Conservation (phyloP, 1,140 invertebrate genomes). For the Drosophila nikananu region DNA sequence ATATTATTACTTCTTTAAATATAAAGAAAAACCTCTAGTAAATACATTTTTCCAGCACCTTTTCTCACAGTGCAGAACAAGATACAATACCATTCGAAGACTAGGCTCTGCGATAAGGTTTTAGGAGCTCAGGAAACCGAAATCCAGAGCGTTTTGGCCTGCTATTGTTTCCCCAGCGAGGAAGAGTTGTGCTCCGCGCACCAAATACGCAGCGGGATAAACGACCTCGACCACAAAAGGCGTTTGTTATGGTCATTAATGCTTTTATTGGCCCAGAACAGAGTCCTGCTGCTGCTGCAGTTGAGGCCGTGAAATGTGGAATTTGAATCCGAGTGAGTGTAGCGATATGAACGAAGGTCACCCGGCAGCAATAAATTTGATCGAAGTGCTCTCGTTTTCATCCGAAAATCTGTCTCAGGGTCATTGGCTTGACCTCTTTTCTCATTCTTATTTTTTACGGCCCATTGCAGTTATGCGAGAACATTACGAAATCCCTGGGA, state of each 20-base stretch:
- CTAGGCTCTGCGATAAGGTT: conserved; percentile 32
- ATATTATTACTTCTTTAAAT: neutral
- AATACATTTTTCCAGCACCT: neutral
- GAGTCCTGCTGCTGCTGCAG: conserved; percentile 71
- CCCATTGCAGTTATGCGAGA: conserved; percentile 47
- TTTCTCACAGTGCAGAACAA: conserved; percentile 1
- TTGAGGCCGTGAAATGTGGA: conserved; percentile 76
- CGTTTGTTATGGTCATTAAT: conserved; percentile 83
- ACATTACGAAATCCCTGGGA: conserved; percentile 68
- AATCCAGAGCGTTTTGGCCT: conserved; percentile 11
- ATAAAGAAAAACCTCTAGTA: neutral
- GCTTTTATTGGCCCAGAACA: conserved; percentile 73
- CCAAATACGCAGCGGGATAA: conserved; percentile 73
- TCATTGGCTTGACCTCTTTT: conserved; percentile 33
- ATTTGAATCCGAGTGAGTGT: conserved; percentile 58
- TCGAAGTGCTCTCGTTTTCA: conserved; percentile 72
- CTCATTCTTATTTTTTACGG: conserved; percentile 23
- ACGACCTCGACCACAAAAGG: conserved; percentile 76
- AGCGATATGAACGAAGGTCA: conserved; percentile 62
- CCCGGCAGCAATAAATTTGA: conserved; percentile 60
- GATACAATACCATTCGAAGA: conserved; percentile 1
- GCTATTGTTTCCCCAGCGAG: conserved; percentile 30
- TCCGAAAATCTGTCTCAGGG: conserved; percentile 56
- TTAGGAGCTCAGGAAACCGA: conserved; percentile 24
- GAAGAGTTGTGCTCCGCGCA: conserved; percentile 60